These are phyloP conservation scores for Crenuchus spilurus DNA, from an alignment of 2,797 vertebrate species.

Conservation along the genomic window DNA sequence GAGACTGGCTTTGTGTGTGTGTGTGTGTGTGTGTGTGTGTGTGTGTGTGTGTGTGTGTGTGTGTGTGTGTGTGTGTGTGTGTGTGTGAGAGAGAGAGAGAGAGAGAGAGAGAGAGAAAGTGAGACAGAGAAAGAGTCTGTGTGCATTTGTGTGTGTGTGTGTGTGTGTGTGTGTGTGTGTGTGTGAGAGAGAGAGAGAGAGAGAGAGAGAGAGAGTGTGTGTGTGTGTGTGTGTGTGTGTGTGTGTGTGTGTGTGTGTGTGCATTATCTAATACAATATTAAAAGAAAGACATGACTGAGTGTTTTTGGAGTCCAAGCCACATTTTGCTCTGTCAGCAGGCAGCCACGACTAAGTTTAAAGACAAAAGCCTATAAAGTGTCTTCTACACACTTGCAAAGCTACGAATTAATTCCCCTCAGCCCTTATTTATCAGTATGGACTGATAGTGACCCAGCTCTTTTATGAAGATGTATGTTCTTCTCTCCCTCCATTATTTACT, in stretches of 20 bases:
- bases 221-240: not conserved
- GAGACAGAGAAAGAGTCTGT: too few species aligned
- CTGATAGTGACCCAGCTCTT: slow-evolving; percentile 29
- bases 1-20: too few species aligned
- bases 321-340: slow-evolving; percentile 45
- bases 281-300: slow-evolving; percentile 16
- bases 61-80: not conserved
- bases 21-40: not conserved
- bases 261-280: slow-evolving; percentile 36
- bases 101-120: too few species aligned
- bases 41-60: slow-evolving; percentile 5
- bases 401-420: slow-evolving; percentile 7
- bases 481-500: slow-evolving; percentile 13
- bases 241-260: not conserved
- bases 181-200: too few species aligned
- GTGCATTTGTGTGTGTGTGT: not conserved
- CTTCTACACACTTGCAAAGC: slow-evolving; percentile 12
- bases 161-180: not conserved
- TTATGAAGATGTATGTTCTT: slow-evolving; percentile 12
- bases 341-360: slow-evolving; percentile 37
- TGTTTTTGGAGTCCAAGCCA: not conserved
- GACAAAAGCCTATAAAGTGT: slow-evolving; percentile 38
- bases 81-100: too few species aligned
- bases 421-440: slow-evolving; percentile 27
- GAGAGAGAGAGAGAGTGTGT: too few species aligned